Evolutionary conservation across 2,888 invertebrate genomes (phyloP).

Genomic region (Eupeodes luniger): DNA sequence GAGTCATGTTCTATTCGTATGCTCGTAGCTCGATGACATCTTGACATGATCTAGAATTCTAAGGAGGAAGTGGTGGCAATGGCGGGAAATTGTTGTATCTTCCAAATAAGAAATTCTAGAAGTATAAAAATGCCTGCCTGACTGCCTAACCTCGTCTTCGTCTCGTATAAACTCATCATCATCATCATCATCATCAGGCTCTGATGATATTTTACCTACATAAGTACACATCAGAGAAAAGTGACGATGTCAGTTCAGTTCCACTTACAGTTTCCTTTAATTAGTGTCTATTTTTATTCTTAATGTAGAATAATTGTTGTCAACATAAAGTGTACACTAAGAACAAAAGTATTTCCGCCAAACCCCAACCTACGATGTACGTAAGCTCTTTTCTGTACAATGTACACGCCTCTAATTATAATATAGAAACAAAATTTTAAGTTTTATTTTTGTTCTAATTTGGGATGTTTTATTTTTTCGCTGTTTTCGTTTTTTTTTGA

Average conservation of each 20-base stretch:
- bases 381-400: too few species aligned
- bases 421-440: slow-evolving; percentile 3
- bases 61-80: slow-evolving; percentile 8
- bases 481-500: not conserved
- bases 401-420: slow-evolving; percentile 60
- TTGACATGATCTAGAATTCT: slow-evolving; percentile 63
- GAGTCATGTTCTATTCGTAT: slow-evolving; percentile 22
- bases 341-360: slow-evolving; percentile 70
- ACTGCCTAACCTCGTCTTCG: slow-evolving; percentile 31
- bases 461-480: not conserved
- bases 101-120: slow-evolving; percentile 14
- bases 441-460: slow-evolving; percentile 42
- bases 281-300: slow-evolving; percentile 73
- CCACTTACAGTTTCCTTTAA: slow-evolving; percentile 72
- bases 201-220: not conserved
- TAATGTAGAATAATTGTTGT: slow-evolving; percentile 60
- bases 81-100: not conserved
- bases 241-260: slow-evolving; percentile 68
- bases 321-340: slow-evolving; percentile 54
- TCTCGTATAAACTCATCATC: not conserved
- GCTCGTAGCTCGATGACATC: slow-evolving; percentile 54
- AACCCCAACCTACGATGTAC: slow-evolving; percentile 46
- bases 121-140: slow-evolving; percentile 44
- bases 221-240: slow-evolving; percentile 11
- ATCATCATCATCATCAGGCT: too few species aligned